Conservation (phyloP, 1,140 invertebrate genomes). For the Pseudomyrmex concolor region DNA sequence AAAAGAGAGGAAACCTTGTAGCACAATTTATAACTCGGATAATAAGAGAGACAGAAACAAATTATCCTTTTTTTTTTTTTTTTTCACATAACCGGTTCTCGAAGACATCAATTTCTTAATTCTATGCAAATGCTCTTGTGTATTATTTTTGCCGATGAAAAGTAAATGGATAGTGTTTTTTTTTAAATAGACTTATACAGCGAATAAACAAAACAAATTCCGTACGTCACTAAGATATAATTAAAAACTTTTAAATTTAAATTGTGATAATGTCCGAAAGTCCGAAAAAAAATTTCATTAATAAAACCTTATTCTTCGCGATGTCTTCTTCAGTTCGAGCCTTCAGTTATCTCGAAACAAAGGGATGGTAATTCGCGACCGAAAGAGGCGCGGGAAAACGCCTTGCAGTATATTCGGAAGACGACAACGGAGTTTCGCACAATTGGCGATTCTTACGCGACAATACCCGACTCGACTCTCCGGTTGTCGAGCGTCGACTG, state of each 20-base stretch:
- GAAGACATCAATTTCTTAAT: conserved; percentile 3
- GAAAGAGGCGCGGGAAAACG: not conserved
- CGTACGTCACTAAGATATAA: too few relatives aligned
- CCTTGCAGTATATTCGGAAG: not conserved
- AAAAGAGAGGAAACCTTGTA: not conserved
- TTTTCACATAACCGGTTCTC: not conserved
- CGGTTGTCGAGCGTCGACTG: conserved; percentile 70
- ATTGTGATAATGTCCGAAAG: not conserved
- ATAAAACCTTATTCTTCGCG: conserved; percentile 23
- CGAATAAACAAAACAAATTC: too few relatives aligned
- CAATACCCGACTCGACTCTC: conserved; percentile 55
- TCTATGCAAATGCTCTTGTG: not conserved
- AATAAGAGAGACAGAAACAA: not conserved
- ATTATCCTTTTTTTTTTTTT: not conserved
- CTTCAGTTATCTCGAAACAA: too few relatives aligned
- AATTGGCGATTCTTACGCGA: conserved; percentile 30
- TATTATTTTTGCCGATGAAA: too few relatives aligned
- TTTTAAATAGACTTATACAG: too few relatives aligned
- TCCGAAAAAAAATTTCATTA: not conserved
- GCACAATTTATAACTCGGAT: not conserved
- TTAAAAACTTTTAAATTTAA: not conserved
- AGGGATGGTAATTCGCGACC: not conserved
- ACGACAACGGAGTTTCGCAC: not conserved
- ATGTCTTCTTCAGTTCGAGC: too few relatives aligned
- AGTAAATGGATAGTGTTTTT: too few relatives aligned